Conservation (phyloP, 2,797 vertebrate species). For the Cossypha niveicapilla region DNA sequence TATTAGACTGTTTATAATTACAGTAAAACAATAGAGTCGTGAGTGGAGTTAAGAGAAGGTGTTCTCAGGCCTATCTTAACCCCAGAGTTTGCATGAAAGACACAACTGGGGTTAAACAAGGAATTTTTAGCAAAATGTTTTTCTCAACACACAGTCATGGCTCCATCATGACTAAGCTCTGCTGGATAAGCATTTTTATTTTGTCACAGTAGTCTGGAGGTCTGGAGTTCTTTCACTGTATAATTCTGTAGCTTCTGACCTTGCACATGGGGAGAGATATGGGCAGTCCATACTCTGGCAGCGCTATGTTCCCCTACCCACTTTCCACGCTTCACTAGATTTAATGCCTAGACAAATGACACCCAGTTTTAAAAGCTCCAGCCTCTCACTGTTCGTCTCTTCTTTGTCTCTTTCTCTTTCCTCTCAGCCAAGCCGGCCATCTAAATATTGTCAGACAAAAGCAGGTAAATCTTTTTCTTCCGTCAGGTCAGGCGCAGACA, state of each 20-base stretch:
- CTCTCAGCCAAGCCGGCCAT: neutral
- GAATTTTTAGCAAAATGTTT: neutral
- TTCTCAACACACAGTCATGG: neutral
- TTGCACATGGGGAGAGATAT: neutral
- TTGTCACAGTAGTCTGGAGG: neutral
- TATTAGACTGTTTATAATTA: constrained; percentile 20
- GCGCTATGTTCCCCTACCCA: neutral
- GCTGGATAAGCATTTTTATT: neutral
- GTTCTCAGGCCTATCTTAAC: neutral
- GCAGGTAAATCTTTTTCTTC: constrained; percentile 57
- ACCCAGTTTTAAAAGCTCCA: neutral
- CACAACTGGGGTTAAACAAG: neutral
- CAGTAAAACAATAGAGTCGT: neutral
- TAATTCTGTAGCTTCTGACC: neutral
- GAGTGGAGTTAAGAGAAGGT: neutral
- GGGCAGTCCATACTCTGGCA: neutral
- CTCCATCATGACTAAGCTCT: neutral
- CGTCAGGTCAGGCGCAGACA: constrained; percentile 16
- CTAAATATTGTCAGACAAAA: constrained; percentile 42
- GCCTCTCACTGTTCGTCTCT: neutral
- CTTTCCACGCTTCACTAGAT: neutral
- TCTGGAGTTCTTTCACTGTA: neutral
- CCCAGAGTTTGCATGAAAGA: constrained; percentile 11
- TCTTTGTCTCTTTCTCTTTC: neutral
- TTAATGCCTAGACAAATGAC: neutral